Evolutionary conservation across 1,140 invertebrate species (phyloP), one percentile per base, ranked within the genome.

Genomic region (Neodiprion pinetum): DNA sequence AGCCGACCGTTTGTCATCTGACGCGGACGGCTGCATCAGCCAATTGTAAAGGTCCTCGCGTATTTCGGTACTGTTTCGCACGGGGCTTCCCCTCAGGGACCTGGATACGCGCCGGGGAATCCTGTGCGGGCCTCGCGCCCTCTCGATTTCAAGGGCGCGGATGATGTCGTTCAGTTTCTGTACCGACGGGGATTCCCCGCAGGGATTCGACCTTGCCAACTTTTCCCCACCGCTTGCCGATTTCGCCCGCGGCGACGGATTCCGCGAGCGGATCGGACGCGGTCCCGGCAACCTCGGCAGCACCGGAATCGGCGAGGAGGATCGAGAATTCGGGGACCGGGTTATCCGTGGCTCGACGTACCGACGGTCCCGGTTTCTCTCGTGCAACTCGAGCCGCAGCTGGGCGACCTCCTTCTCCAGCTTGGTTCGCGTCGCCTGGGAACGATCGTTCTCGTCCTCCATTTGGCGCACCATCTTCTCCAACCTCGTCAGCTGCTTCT

Each of bases 331-430:
- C 48, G 21, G 21, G 21, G 48, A 48, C 12, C 48, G 70, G 70
- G 14, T 12, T 12, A 40, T n/a, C 12, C 11, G 12, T n/a, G 12
- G 67, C 21, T 23, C 67, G 9, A 88, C 85, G 69, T 88, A 87
- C 86, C 85, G 83, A 17, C 80, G 73, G 50, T 78, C 75, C 40
- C 77, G 75, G 23, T 28, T 80, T 66, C 80, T 84, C 48, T 80
- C 80, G 21, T 87, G 82, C 14, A 87, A 74, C 14, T 79, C 89
- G 12, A 91, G 78, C 77, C 92, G 90, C 14, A 93, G 84, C 9
- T 89, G 80, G 0, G 90, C 91, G 40, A 93, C 93, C 61, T 90
- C 91, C 61, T 89, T 89, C 76, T 93, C 92, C 53, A 92, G 88
- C 8, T 91, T 88, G 10, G 90, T 91, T 3, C 92, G 88, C 61